Conservation (phyloP, 1,140 invertebrate genomes). For the Drosophila rufa region DNA sequence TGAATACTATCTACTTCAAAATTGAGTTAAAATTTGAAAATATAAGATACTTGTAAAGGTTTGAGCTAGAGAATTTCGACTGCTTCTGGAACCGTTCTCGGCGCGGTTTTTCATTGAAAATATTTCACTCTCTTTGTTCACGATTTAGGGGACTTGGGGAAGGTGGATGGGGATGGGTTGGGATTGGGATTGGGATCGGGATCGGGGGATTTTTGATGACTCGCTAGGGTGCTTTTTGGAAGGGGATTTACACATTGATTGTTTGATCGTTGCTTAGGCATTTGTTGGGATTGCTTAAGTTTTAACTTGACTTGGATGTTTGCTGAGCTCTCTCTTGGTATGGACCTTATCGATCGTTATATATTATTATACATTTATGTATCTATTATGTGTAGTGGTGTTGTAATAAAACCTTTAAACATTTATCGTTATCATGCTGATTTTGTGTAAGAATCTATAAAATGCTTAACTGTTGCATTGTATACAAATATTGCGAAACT, state of each 20-base stretch:
- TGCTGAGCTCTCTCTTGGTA: slow-evolving; percentile 31
- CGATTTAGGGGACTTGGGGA: slow-evolving; percentile 43
- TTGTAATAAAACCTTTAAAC: slow-evolving; percentile 48
- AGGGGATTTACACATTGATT: slow-evolving; percentile 43
- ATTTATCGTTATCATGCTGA: slow-evolving; percentile 44
- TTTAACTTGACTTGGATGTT: slow-evolving; percentile 41
- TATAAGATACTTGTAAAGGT: neutral
- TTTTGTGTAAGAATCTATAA: slow-evolving; percentile 48
- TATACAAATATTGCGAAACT: slow-evolving; percentile 38
- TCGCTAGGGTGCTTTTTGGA: slow-evolving; percentile 9
- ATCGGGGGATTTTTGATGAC: slow-evolving; percentile 11
- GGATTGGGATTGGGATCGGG: neutral
- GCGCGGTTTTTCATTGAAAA: slow-evolving; percentile 45
- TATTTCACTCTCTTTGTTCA: slow-evolving; percentile 65
- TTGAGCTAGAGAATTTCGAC: neutral
- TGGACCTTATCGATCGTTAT: slow-evolving; percentile 11
- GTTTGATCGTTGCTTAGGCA: slow-evolving; percentile 42
- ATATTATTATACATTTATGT: slow-evolving; percentile 25
- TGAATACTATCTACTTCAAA: no score
- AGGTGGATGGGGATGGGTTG: slow-evolving; percentile 17
- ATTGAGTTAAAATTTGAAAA: neutral
- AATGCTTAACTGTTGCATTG: slow-evolving; percentile 44
- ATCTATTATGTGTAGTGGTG: slow-evolving; percentile 43
- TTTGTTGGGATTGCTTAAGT: slow-evolving; percentile 31
- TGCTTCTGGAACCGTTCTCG: slow-evolving; percentile 4